phyloP scores from a whole-genome alignment of 2,113 vertebrate species.

The Ictalurus furcatus region DNA sequence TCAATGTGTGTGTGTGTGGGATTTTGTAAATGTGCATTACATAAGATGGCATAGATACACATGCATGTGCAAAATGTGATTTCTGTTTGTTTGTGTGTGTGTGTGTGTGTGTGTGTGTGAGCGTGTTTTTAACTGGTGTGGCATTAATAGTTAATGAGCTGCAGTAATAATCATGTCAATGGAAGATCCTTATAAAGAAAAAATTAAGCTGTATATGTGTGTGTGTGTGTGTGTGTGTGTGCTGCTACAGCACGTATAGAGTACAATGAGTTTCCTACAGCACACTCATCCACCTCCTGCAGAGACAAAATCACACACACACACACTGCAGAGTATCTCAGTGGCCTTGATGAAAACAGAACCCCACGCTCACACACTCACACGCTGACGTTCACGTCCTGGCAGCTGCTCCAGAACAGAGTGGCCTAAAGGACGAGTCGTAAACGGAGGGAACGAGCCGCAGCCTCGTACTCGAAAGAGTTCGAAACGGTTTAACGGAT shows the following conservation, averaged over 20 bases:
- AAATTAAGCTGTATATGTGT: neutral
- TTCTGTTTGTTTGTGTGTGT: neutral
- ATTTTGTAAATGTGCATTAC: constrained; percentile 5
- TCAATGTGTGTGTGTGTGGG: neutral
- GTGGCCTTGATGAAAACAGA: neutral
- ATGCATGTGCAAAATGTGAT: neutral
- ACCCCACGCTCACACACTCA: neutral
- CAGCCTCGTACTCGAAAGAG: constrained; percentile 2
- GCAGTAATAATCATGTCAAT: too few relatives aligned
- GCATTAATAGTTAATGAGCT: too few relatives aligned
- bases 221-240: constrained; percentile 14
- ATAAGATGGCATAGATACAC: neutral
- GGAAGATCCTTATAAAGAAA: neutral
- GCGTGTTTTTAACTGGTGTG: neutral
- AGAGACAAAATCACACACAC: constrained; percentile 19
- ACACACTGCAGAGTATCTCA: neutral
- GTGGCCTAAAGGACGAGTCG: constrained; percentile 6
- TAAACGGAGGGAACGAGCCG: neutral
- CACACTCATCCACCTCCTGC: constrained; percentile 30
- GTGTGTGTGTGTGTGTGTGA: constrained; percentile 8
- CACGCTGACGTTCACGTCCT: neutral
- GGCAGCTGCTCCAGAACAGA: constrained; percentile 14
- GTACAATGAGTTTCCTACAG: neutral
- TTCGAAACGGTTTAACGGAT: constrained; percentile 15
- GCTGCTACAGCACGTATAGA: neutral